Evolutionary conservation across 2,113 vertebrate species (phyloP), one percentile per base, ranked within the genome.

Genomic region (Perca schrenkii): DNA sequence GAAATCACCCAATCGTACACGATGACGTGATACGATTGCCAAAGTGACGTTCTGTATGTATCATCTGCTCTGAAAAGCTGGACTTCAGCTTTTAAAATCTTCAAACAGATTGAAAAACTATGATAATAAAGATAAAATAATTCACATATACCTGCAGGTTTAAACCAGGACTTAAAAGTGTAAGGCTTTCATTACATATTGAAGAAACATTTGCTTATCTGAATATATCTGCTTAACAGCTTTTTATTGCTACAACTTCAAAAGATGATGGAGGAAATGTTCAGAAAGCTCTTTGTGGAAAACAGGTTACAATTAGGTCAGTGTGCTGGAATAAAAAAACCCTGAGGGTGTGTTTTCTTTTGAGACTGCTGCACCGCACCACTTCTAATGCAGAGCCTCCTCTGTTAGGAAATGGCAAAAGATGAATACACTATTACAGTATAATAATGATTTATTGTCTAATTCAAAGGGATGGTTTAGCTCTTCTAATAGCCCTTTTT

Each of bases 221-320:
- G 54, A 75, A 77, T 63, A 49, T 28, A 72, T 80, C 57, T 73
- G 34, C 16, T 66, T 77, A 66, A 79, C 22, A 8, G 50, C 19
- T n/a, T 78, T 78, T 15, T 67, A 58, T 57, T 75, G 54, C 47
- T n/a, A 10, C 17, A 22, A 61, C 69, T 86, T 86, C 69, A 86
- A 80, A 86, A 56, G 57, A 16, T 4, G 2, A 46, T 21, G 31
- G 65, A 56, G 52, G 21, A 54, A 68, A 21, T 50, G n/a, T 68
- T 76, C 19, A 54, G 57, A 77, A 64, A 63, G 67, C 77, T 83
- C 34, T 54, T 60, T 70, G 63, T 74, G 40, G 52, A 76, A 90
- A 86, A 67, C 67, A 87, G 83, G 79, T 82, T 83, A 87, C 81
- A 93, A 91, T 86, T 88, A 80, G 84, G 77, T 82, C 83, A 76